Evolutionary conservation across 2,113 vertebrate species (phyloP), one percentile per base, ranked within the genome.

Genomic region (Sceloporus tristichus): DNA sequence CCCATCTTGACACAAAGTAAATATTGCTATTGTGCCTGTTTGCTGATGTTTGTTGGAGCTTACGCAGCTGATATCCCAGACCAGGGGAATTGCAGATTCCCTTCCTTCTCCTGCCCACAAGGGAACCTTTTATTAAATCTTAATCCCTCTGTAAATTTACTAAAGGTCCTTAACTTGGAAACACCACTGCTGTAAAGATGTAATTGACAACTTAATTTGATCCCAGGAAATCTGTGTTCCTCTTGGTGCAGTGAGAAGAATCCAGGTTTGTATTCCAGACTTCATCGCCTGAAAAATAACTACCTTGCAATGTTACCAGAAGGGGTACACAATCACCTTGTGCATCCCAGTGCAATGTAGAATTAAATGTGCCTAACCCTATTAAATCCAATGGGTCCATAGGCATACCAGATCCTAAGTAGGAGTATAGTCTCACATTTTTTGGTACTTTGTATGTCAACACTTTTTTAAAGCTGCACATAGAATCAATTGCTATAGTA

Each of bases 131-230:
- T 86, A 82, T 77, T 68, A 86, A 77, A 82, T 86, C 42, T n/a
- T 77, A 90, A 83, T 77, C 79, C 62, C 85, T 90, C 48, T 59
- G 38, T 84, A 86, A 81, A 89, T 81, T 85, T 89, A 81, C 34
- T n/a, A 73, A 85, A 86, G 71, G 66, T 38, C 79, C n/a, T 54
- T 81, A 89, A 88, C 42, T 81, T 59, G n/a, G 42, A 82, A 70
- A 42, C 71, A 82, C 65, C 53, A 34, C 16, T 13, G 38, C 34
- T 77, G 48, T 56, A 42, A 68, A 86, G 48, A 53, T 56, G 34
- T 71, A 70, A 85, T 42, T 70, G 73, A 88, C 81, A 56, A 77
- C 74, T 70, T 88, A 83, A 88, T 88, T 88, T 83, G 73, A 42
- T n/a, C 62, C 54, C 70, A 65, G 70, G 68, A 81, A 76, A 23